Base-by-base conservation (phyloP, 2,888 invertebrate species). In the Anthophora plumipes region DNA sequence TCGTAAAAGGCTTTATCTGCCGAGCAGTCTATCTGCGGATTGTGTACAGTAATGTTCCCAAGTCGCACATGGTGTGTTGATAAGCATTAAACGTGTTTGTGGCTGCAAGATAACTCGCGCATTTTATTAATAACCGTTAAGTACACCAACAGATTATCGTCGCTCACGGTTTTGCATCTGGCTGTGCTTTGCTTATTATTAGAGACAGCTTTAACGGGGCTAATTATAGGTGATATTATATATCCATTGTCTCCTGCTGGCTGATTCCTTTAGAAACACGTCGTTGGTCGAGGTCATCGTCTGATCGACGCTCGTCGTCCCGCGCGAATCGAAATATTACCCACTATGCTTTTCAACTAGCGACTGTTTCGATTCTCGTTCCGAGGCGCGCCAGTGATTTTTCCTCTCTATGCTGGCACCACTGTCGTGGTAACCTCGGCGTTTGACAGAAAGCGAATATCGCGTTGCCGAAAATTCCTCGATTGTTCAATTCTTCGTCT, bases 51-150 rank as follows among this genome's bases (percentile, higher is more conserved):
- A 82, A 73, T 67, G 76, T 79, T 77, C 77, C 71, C 71, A 31
- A 78, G 76, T 76, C 72, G 74, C 87, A 80, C 77, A 82, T 87
- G 87, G 82, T 82, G 70, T 68, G 76, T 80, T 80, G 84, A 87
- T 87, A 88, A 87, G 88, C 77, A 63, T 57, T 75, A 72, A 83
- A 74, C 67, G 80, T 82, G 82, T 88, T 82, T 68, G 77, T 70
- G 74, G 67, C 67, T 48, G 71, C 67, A 55, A 82, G 86, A 86
- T 86, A 84, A 82, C 77, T 68, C 59, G 72, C 41, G 64, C 75
- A 84, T 88, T 86, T 88, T 86, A 84, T 88, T 88, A 86, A 88
- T 84, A 88, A 86, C 77, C 75, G 74, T 87, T 86, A 88, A 88
- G 79, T 66, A 76, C 68, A 52, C 72, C 69, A 64, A 77, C 68